Base-by-base conservation (phyloP, 2,888 invertebrate species). In the Ormyrus labotus region DNA sequence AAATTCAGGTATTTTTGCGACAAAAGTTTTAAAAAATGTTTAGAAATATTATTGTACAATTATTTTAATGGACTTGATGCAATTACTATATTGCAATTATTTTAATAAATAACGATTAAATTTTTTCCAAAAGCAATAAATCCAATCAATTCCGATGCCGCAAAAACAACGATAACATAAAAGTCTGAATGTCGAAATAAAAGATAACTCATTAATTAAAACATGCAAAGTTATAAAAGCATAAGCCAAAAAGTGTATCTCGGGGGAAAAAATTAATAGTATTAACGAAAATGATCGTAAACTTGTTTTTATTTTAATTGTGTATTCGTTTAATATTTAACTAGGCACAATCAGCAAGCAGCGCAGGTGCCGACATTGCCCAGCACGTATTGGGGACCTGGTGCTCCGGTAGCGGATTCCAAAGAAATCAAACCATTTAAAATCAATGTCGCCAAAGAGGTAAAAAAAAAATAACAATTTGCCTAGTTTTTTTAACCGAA, bases 311-410 rank as follows among this genome's bases (percentile, higher is more conserved):
- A 53, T 53, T 4, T 73, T n/a, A 65, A 2, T 13, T n/a, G 19
- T 11, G 8, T 5, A 10, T 7, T 55, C 45, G 2, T 0, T 53
- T 45, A 72, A 61, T 6, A 57, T 51, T 68, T 61, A 13, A 80
- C 19, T 2, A 71, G n/a, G 7, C 53, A 67, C 0, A 57, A 64
- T 64, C 84, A n/a, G 61, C 61, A 79, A 78, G n/a, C 77, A 53
- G 19, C 19, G 1, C 78, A 85, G 19, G 81, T 87, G 13, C 87
- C 87, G 0, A 80, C 83, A 34, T 78, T 88, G 34, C 82, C 91
- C 0, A 89, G 93, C 5, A 90, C 92, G 34, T 93, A 94, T 91
- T 95, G 95, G 94, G 94, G 94, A 0, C 92, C 92, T 57, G 86
- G 91, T 51, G 76, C 81, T 48, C 80, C 65, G 2, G 80, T 63